Evolutionary conservation across 2,888 invertebrate genomes (phyloP).

Genomic region (Andrena minutula): DNA sequence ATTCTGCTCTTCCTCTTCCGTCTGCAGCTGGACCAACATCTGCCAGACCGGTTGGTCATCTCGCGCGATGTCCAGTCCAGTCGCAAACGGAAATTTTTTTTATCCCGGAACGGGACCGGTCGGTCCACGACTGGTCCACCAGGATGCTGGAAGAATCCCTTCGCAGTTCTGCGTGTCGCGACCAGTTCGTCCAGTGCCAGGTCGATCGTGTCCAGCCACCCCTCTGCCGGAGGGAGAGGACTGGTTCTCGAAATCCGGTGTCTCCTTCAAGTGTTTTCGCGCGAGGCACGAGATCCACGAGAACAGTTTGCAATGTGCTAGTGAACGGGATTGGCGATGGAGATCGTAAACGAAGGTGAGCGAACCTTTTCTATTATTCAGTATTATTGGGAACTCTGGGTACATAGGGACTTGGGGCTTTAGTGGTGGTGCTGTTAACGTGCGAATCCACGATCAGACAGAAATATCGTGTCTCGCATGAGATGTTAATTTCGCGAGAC

Average conservation of each 20-base stretch:
- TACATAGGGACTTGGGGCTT: not conserved
- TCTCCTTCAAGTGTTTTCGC: conserved; percentile 54
- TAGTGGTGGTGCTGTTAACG: not conserved
- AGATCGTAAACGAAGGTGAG: conserved; percentile 32
- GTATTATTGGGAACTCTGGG: not conserved
- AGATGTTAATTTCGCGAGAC: no score
- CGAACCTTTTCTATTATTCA: not conserved
- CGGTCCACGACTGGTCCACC: conserved; percentile 81
- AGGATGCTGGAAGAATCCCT: conserved; percentile 79
- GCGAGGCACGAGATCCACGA: conserved; percentile 42
- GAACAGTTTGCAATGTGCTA: conserved; percentile 68
- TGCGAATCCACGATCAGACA: no score
- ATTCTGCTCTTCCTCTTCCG: conserved; percentile 34
- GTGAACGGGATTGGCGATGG: conserved; percentile 49
- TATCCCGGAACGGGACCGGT: conserved; percentile 71
- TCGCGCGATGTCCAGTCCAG: conserved; percentile 78
- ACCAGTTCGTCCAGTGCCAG: conserved; percentile 78
- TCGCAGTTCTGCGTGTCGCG: conserved; percentile 48
- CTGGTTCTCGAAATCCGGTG: conserved; percentile 75
- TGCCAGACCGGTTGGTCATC: conserved; percentile 84
- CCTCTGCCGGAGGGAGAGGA: conserved; percentile 70
- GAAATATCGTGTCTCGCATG: no score
- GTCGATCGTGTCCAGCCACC: conserved; percentile 55
- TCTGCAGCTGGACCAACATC: conserved; percentile 83
- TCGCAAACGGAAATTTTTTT: conserved; percentile 55